Evolutionary conservation across 2,797 vertebrate species (phyloP).

Genomic region (Sparus aurata): DNA sequence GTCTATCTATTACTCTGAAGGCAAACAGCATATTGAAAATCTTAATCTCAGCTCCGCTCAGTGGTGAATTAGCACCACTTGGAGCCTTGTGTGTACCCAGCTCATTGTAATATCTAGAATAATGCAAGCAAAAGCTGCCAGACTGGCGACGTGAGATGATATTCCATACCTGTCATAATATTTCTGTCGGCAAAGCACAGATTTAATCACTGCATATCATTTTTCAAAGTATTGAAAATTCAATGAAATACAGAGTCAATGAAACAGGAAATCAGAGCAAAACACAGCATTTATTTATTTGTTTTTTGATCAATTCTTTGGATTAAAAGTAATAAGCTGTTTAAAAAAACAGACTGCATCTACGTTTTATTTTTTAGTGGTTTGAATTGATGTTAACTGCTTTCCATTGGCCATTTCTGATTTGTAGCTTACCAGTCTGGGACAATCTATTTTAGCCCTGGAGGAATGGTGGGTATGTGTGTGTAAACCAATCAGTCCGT

Average conservation of each 20-base stretch:
- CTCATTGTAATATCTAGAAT: conserved; percentile 35
- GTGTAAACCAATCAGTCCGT: conserved; percentile 70
- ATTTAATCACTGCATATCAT: conserved; percentile 43
- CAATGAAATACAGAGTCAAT: conserved; percentile 16
- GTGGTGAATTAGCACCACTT: conserved; percentile 12
- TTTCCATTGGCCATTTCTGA: conserved; percentile 25
- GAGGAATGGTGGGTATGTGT: conserved; percentile 65
- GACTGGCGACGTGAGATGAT: conserved; percentile 14
- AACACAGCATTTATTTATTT: neutral
- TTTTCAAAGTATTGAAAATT: conserved; percentile 34
- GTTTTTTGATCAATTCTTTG: conserved; percentile 16
- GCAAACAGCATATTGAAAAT: conserved; percentile 11
- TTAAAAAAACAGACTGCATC: conserved; percentile 8
- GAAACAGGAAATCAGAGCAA: conserved; percentile 32
- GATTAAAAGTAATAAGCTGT: conserved; percentile 20
- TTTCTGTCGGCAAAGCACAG: conserved; percentile 40
- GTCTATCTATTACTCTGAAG: conserved; percentile 26
- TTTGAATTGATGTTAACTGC: neutral
- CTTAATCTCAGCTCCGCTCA: conserved; percentile 5
- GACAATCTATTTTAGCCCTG: conserved; percentile 72
- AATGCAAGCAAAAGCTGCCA: conserved; percentile 34
- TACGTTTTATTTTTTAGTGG: too few relatives aligned
- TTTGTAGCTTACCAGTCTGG: conserved; percentile 9
- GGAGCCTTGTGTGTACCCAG: conserved; percentile 15
- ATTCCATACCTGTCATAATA: conserved; percentile 46